Percentiles rank a stretch among this genome's conserved stretches.
phyloP scores from a whole-genome alignment of 2,797 vertebrate genomes.

The Enteromius mattozi region DNA sequence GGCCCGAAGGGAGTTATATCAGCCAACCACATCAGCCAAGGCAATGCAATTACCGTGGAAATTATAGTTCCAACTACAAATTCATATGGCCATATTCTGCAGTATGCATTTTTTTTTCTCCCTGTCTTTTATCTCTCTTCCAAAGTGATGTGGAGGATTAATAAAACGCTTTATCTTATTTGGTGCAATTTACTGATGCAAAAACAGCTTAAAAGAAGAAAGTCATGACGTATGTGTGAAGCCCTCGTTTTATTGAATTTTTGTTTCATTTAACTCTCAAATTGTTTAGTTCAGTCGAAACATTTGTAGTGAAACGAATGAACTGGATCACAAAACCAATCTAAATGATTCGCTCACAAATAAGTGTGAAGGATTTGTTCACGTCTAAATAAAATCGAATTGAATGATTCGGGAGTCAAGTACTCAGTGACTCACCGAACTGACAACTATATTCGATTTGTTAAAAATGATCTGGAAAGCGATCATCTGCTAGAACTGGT shows the following conservation, averaged over 20 bases:
- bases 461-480: background rate
- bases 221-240: background rate
- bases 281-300: background rate
- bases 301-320: background rate
- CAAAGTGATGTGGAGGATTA: slow-evolving; percentile 3
- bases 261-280: background rate
- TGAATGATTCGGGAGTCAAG: background rate
- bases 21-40: slow-evolving; percentile 34
- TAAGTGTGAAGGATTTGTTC: background rate
- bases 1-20: slow-evolving; percentile 38
- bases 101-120: background rate
- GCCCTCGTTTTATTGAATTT: background rate
- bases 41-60: slow-evolving; percentile 37
- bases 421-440: background rate
- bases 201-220: background rate
- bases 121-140: slow-evolving; percentile 2
- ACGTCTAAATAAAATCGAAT: background rate
- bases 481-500: background rate
- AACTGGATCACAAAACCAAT: background rate
- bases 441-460: background rate
- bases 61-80: slow-evolving; percentile 21
- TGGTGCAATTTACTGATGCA: slow-evolving; percentile 6
- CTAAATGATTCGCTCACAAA: background rate
- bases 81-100: background rate
- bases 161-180: background rate